A percentile compares a stretch with the other conserved stretches of the same genome.
These are phyloP conservation scores for Limnephilus lunatus DNA, from an alignment of 2,888 invertebrate genomes.

Conservation along the genomic window DNA sequence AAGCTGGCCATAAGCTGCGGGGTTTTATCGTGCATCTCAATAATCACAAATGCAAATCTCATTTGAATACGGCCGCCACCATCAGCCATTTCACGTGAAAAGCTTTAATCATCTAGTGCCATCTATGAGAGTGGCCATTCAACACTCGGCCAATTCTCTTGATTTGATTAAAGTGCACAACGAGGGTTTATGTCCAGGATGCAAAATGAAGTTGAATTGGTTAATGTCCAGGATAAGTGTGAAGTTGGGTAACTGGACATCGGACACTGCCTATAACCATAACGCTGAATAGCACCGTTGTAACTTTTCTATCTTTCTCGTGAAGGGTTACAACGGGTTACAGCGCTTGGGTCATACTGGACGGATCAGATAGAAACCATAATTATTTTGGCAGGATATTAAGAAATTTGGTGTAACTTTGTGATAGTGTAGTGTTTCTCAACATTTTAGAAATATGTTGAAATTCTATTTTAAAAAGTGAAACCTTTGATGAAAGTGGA, in stretches of 20 bases:
- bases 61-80: constrained; percentile 46
- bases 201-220: constrained; percentile 29
- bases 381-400: constrained; percentile 24
- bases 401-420: background rate
- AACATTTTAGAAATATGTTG: background rate
- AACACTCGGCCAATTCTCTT: constrained; percentile 55
- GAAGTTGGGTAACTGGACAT: constrained; percentile 32
- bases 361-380: constrained; percentile 14
- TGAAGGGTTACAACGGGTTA: background rate
- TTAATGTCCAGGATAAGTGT: background rate
- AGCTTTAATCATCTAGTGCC: constrained; percentile 54
- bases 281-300: background rate
- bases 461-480: background rate
- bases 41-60: constrained; percentile 52
- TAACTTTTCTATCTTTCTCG: background rate
- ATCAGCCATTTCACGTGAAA: constrained; percentile 39
- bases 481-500: background rate
- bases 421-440: background rate
- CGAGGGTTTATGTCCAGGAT: constrained; percentile 44
- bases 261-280: background rate
- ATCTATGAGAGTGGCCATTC: constrained; percentile 52
- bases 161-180: constrained; percentile 64
- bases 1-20: background rate
- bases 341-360: background rate
- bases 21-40: constrained; percentile 14